phyloP scores from a whole-genome alignment of 1,140 invertebrate genomes.

The Neoseiulus cucumeris region DNA sequence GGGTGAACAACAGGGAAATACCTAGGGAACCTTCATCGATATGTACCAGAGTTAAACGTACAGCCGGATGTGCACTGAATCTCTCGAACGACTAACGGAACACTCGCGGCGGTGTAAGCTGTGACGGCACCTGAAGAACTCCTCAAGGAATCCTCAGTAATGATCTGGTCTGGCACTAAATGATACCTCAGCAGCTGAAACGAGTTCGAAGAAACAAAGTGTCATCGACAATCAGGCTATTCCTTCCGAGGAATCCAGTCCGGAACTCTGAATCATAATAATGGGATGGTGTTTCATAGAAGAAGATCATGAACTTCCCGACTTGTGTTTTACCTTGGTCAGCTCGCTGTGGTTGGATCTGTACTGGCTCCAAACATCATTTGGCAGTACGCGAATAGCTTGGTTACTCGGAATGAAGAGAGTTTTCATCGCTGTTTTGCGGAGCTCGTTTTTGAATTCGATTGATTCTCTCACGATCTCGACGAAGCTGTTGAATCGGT shows the following conservation, averaged over 20 bases:
- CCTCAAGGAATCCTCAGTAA: not conserved
- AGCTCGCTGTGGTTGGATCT: not conserved
- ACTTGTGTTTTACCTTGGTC: not conserved
- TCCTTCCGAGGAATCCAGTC: not conserved
- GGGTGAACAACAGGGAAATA: not conserved
- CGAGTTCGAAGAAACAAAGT: not conserved
- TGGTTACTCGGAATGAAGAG: constrained; percentile 72
- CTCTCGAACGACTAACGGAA: not conserved
- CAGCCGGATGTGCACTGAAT: not conserved
- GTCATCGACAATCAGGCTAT: not conserved
- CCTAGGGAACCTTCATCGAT: no score
- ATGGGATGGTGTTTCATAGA: not conserved
- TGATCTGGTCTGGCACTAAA: not conserved
- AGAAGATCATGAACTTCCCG: no score
- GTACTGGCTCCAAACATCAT: constrained; percentile 5
- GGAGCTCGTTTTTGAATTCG: constrained; percentile 49
- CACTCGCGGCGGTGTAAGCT: not conserved
- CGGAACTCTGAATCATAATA: no score
- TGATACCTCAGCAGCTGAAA: not conserved
- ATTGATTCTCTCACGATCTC: constrained; percentile 23
- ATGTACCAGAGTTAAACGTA: not conserved
- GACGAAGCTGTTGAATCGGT: constrained; percentile 23
- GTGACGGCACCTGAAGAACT: not conserved
- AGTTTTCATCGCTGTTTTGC: constrained; percentile 46
- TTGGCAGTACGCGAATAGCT: constrained; percentile 31